A percentile compares a stretch with the other conserved stretches of the same genome.
Evolutionary conservation across 2,797 vertebrate genomes (phyloP).

Genomic region (Alauda arvensis): DNA sequence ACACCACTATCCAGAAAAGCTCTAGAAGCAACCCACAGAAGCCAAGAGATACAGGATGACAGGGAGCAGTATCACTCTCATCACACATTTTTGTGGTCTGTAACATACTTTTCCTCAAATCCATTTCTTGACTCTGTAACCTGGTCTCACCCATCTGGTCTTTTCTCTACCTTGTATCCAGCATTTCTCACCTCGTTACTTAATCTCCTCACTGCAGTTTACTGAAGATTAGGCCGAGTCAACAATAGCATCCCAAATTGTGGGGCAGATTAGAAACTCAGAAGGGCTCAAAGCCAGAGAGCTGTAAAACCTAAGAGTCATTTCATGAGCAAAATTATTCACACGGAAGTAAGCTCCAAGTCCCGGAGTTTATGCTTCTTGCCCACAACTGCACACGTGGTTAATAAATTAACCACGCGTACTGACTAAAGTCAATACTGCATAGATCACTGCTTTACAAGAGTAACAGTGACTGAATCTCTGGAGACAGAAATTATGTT

Average conservation of each 20-base stretch:
- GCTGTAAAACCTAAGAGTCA: neutral
- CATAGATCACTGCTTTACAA: neutral
- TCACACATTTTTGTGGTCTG: neutral
- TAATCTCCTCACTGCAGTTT: neutral
- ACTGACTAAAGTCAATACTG: neutral
- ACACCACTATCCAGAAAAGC: neutral
- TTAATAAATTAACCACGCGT: constrained; percentile 5
- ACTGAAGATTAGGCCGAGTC: neutral
- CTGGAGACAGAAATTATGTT: neutral
- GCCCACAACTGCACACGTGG: constrained; percentile 30
- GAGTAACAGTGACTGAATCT: neutral
- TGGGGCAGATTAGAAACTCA: neutral
- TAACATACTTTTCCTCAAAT: neutral
- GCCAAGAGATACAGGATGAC: neutral
- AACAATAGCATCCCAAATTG: neutral
- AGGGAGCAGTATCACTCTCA: neutral
- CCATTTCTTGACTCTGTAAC: neutral
- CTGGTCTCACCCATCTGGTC: neutral
- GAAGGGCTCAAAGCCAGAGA: neutral
- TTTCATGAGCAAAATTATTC: neutral
- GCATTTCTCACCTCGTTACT: neutral
- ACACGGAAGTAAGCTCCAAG: neutral
- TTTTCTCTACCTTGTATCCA: neutral
- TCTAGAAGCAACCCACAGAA: neutral
- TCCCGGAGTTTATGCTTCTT: neutral